These are phyloP conservation scores for Leptarthrus brevirostris DNA, from an alignment of 2,888 invertebrate genomes.

Conservation along the genomic window DNA sequence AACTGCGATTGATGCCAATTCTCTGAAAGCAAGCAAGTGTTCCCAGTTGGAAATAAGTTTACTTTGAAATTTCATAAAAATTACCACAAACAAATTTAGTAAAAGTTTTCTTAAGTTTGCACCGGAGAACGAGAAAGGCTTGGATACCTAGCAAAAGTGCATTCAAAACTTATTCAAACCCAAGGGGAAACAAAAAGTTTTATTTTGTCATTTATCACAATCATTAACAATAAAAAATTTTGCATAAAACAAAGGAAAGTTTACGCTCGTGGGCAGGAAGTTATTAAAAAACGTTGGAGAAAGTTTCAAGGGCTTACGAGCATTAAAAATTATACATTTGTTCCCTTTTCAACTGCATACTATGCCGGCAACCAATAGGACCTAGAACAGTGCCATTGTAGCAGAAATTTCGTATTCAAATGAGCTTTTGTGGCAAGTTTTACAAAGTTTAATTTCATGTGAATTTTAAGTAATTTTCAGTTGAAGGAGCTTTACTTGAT, in stretches of 20 bases:
- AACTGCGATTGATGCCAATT: too few relatives aligned
- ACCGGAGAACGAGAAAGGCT: too few relatives aligned
- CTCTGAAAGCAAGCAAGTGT: too few relatives aligned
- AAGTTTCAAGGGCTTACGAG: slow-evolving; percentile 38
- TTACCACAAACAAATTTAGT: neutral
- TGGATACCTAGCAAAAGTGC: too few relatives aligned
- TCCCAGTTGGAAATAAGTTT: too few relatives aligned
- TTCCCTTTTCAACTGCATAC: neutral
- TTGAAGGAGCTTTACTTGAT: slow-evolving; percentile 41
- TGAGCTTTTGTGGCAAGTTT: slow-evolving; percentile 40
- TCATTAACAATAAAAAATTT: slow-evolving; percentile 41
- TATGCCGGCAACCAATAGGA: neutral
- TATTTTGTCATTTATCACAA: slow-evolving; percentile 41
- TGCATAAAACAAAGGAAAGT: slow-evolving; percentile 14
- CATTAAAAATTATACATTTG: slow-evolving; percentile 38
- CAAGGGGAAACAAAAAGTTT: slow-evolving; percentile 13
- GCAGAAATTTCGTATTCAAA: slow-evolving; percentile 32
- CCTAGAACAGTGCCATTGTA: neutral
- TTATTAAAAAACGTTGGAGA: slow-evolving; percentile 30
- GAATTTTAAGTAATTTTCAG: slow-evolving; percentile 41
- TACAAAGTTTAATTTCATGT: slow-evolving; percentile 41
- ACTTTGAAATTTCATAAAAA: too few relatives aligned
- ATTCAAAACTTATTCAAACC: slow-evolving; percentile 25
- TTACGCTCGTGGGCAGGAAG: slow-evolving; percentile 26
- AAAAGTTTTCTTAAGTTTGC: neutral